phyloP scores from a whole-genome alignment of 2,113 vertebrate genomes.

The Pollachius pollachius region DNA sequence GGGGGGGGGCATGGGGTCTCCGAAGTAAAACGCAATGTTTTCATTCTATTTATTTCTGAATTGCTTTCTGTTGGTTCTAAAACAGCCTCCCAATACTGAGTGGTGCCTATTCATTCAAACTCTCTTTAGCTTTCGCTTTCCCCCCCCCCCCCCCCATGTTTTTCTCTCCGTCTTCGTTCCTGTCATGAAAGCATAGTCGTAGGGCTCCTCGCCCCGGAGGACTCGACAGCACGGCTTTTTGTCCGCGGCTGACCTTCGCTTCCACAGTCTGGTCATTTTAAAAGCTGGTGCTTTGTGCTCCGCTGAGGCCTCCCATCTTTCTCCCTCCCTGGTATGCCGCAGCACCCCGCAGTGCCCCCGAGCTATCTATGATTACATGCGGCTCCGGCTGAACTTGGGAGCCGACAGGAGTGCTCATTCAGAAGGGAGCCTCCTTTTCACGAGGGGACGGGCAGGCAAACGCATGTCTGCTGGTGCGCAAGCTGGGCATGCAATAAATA shows the following conservation, averaged over 20 bases:
- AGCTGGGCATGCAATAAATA: too few relatives aligned
- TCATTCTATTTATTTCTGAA: slow-evolving; percentile 43
- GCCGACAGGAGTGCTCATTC: slow-evolving; percentile 59
- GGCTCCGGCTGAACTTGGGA: slow-evolving; percentile 54
- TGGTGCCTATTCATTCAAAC: slow-evolving; percentile 40
- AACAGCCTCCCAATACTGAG: slow-evolving; percentile 27
- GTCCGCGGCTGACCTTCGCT: slow-evolving; percentile 53
- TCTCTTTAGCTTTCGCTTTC: slow-evolving; percentile 27
- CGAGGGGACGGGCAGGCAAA: slow-evolving; percentile 6
- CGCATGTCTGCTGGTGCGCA: slow-evolving; percentile 23
- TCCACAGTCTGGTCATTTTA: slow-evolving; percentile 57
- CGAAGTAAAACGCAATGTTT: slow-evolving; percentile 35
- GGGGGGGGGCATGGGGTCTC: slow-evolving; percentile 1
- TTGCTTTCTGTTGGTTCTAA: slow-evolving; percentile 35
- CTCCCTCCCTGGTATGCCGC: slow-evolving; percentile 39
- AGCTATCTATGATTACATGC: slow-evolving; percentile 60
- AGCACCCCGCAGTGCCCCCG: slow-evolving; percentile 39
- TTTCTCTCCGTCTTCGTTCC: not conserved
- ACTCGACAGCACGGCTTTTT: slow-evolving; percentile 46
- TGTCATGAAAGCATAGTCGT: slow-evolving; percentile 41
- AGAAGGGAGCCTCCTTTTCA: slow-evolving; percentile 37
- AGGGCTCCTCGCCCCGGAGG: slow-evolving; percentile 21
- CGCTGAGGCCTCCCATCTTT: slow-evolving; percentile 47
- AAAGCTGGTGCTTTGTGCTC: slow-evolving; percentile 62
- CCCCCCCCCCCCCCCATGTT: not conserved